Evolutionary conservation across 30 jellyfish, hydroid and myxozoan species (phyloP).

Genomic region (Nemopilema nomurai): DNA sequence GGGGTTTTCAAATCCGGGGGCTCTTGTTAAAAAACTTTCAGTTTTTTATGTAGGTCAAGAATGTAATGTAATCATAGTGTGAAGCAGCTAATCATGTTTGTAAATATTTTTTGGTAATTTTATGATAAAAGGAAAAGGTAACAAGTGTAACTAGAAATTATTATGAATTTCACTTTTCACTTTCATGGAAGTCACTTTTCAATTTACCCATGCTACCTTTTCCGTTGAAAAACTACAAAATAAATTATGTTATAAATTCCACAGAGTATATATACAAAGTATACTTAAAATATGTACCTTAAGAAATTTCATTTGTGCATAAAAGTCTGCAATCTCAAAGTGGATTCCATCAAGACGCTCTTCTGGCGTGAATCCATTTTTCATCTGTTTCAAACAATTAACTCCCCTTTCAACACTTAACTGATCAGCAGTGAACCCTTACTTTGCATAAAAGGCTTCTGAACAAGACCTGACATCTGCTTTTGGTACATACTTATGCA

Average conservation of each 20-base stretch:
- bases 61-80: neutral
- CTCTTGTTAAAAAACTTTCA: neutral
- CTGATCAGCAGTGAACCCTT: constrained; percentile 49
- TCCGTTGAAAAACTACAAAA: neutral
- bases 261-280: neutral
- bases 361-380: constrained; percentile 40
- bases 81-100: neutral
- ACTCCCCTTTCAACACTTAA: constrained; percentile 47
- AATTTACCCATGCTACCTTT: neutral
- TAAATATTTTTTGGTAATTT: neutral
- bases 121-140: neutral
- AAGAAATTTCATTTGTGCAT: constrained; percentile 56
- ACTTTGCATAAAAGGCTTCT: neutral
- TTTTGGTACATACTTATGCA: constrained; percentile 51
- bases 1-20: neutral
- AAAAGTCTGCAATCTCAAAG: constrained; percentile 59
- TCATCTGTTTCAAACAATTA: constrained; percentile 18
- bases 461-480: constrained; percentile 6
- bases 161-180: neutral
- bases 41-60: neutral
- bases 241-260: neutral
- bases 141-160: neutral
- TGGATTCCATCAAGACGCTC: constrained; percentile 48
- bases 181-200: neutral
- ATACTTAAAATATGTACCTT: constrained; percentile 20